Evolutionary conservation across 2,888 invertebrate genomes (phyloP), one percentile per base, ranked within the genome.

Genomic region (Tinea trinotella): DNA sequence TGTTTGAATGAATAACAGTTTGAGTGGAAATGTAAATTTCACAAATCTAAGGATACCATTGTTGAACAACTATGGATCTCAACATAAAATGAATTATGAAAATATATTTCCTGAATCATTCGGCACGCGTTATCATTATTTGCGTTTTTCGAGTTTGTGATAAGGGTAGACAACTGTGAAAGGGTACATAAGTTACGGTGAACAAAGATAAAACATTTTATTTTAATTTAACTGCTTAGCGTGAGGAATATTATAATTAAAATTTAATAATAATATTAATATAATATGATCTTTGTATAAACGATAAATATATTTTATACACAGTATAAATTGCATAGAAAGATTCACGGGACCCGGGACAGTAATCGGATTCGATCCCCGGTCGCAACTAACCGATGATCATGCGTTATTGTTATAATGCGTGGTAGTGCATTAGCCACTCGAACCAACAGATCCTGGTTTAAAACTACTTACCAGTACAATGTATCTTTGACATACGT

Each of bases 161-260:
- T 40, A 40, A 40, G 40, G 40, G 40, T 40, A 40, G 40, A 40
- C 40, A 40, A 40, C 40, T n/a, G 40, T 40, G 40, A 40, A 40
- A 40, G 40, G 40, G 40, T 40, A 40, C 13, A 40, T 13, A 40
- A 40, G 40, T 40, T 40, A 40, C 15, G n/a, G 12, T 15, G 40
- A 40, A 40, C 40, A 40, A 40, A 40, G 40, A 40, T 12, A 40
- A 13, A 40, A 40, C 40, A 7, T 40, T 40, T 40, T 40, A 40
- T 40, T 40, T 40, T 13, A 40, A 12, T 40, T 40, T 40, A 30
- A 30, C 30, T n/a, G 30, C 30, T 2, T 10, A 30, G 2, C 30
- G 7, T n/a, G 30, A 30, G 7, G 7, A 7, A 30, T 30, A n/a
- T 30, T 30, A 10, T 30, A 30, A 30, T 30, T 10, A 10, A 30